These are phyloP conservation scores for Beris chalybata DNA, from an alignment of 2,888 invertebrate genomes.

Conservation along the genomic window DNA sequence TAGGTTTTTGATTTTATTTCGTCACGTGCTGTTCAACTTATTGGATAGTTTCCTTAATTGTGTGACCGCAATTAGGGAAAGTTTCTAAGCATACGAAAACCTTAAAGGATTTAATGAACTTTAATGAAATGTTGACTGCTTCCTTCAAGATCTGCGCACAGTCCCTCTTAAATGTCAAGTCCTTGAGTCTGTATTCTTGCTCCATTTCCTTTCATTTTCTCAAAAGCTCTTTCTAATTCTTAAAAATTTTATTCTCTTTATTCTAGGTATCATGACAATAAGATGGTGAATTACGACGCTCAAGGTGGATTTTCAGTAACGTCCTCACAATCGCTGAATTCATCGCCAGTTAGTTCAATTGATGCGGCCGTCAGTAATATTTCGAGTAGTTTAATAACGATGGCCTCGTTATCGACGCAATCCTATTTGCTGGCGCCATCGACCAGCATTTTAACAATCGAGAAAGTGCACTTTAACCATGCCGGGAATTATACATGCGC, in stretches of 20 bases:
- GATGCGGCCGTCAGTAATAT: slow-evolving; percentile 15
- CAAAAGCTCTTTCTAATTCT: neutral
- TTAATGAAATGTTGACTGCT: too few relatives aligned
- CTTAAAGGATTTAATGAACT: too few relatives aligned
- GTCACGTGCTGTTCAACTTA: too few relatives aligned
- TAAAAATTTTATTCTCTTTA: neutral
- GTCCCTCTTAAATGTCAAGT: too few relatives aligned
- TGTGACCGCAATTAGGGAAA: too few relatives aligned
- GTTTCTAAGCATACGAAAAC: too few relatives aligned
- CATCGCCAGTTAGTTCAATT: slow-evolving; percentile 13
- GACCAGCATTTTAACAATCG: slow-evolving; percentile 66
- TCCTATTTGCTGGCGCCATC: slow-evolving; percentile 40
- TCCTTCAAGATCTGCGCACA: too few relatives aligned
- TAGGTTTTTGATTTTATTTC: too few relatives aligned
- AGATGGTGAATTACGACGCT: slow-evolving; percentile 83
- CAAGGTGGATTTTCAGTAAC: slow-evolving; percentile 63
- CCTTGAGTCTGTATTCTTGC: too few relatives aligned
- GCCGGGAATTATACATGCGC: slow-evolving; percentile 83
- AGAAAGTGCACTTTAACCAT: slow-evolving; percentile 65
- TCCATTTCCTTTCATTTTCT: neutral
- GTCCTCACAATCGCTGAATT: slow-evolving; percentile 39
- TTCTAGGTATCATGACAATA: slow-evolving; percentile 74
- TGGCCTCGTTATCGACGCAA: slow-evolving; percentile 28
- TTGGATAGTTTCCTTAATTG: too few relatives aligned
- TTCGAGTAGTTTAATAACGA: slow-evolving; percentile 33